Base-by-base conservation (phyloP, 2,888 invertebrate species). In the Archips xylosteana region DNA sequence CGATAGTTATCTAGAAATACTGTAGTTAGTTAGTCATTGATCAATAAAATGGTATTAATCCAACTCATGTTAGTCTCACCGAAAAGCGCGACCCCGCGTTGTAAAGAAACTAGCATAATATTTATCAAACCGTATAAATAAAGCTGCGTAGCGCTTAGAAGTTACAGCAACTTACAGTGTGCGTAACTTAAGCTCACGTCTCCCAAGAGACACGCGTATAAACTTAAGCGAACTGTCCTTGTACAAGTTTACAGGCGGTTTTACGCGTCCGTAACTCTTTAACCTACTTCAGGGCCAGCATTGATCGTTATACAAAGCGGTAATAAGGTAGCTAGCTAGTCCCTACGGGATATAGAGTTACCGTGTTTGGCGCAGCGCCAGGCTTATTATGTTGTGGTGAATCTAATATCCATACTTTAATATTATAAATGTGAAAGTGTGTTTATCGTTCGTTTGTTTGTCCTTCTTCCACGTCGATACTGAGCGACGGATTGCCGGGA, bases 281-380 rank as follows among this genome's bases (percentile, higher is more conserved):
- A 64, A n/a, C 63, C 47, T 32, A 47, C 63, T 63, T 63, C 2
- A 57, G 63, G 49, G 3, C 47, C 12, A 6, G 15, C 54, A 67
- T 72, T 63, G 72, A 73, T 63, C 63, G 47, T 60, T 15, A 23
- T 12, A 70, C 70, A 15, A 61, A 45, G 39, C 63, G 49, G 68
- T 73, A 69, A 68, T 63, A 63, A 59, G 63, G 67, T 61, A 54
- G 42, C 54, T 23, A 23, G n/a, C 49, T n/a, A 54, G 36, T 63
- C 68, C 68, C 73, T 8, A 63, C 63, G 1, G 68, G 73, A 47
- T 49, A 49, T 61, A 54, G 60, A 36, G 36, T 68, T 51, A 60
- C 60, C 71, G 49, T 39, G 47, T 10, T 63, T 69, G 68, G 73
- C 63, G 32, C 2, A 10, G 3, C 32, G 73, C 73, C 73, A 69